These are phyloP conservation scores for Acrobasis consociella DNA, from an alignment of 2,888 invertebrate genomes.

Conservation along the genomic window DNA sequence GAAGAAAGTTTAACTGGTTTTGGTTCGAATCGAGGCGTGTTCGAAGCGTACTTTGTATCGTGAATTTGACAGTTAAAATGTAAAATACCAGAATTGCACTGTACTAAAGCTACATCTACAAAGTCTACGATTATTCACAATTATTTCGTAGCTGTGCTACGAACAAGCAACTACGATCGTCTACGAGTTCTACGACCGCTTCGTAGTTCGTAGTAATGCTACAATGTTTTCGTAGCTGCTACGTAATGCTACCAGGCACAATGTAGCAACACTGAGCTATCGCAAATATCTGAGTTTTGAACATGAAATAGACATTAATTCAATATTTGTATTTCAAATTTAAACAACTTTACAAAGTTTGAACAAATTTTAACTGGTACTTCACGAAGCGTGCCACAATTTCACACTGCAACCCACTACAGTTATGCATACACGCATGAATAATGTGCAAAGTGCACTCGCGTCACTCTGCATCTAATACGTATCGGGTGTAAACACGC, in stretches of 20 bases:
- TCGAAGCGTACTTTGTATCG: no score
- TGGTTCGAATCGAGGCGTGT: no score
- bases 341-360: not conserved
- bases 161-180: not conserved
- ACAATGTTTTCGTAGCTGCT: not conserved
- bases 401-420: not conserved
- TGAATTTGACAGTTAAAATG: no score
- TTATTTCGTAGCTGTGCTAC: not conserved
- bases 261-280: no score
- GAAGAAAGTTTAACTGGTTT: no score
- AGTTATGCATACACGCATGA: slow-evolving; percentile 20
- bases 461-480: slow-evolving; percentile 21
- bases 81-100: no score
- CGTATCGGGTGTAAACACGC: slow-evolving; percentile 45
- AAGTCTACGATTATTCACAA: not conserved
- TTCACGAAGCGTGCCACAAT: not conserved
- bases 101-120: no score
- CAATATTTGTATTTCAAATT: not conserved
- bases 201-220: not conserved
- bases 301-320: no score
- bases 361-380: not conserved
- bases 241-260: not conserved
- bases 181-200: not conserved
- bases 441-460: slow-evolving; percentile 24
- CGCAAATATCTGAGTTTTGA: no score